Conservation (phyloP, 2,113 vertebrate genomes). For the Neolamprologus hecqui region DNA sequence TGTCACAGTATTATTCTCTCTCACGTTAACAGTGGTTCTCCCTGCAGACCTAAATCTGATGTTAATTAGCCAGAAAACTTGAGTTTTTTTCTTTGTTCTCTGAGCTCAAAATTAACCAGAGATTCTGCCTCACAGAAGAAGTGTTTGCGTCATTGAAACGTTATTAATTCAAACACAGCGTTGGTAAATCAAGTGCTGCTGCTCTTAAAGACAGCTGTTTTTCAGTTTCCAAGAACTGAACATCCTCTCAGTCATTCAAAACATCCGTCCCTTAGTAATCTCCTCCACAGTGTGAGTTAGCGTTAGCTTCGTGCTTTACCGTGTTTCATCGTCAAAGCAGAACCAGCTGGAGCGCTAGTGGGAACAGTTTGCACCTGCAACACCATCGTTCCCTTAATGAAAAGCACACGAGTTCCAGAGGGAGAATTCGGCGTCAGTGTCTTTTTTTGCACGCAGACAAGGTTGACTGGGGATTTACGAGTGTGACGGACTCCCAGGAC, state of each 20-base stretch:
- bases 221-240: background rate
- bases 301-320: background rate
- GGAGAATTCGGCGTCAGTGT: background rate
- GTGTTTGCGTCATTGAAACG: background rate
- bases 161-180: background rate
- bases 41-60: background rate
- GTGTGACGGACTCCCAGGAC: background rate
- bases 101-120: background rate
- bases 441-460: conserved; percentile 3
- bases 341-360: conserved; percentile 40
- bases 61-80: background rate
- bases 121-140: background rate
- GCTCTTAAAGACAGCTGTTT: conserved; percentile 12
- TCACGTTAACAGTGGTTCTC: background rate
- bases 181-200: background rate
- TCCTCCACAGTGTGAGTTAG: background rate
- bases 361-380: conserved; percentile 54
- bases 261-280: background rate
- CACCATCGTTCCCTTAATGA: conserved; percentile 46
- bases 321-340: conserved; percentile 22
- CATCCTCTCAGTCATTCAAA: background rate
- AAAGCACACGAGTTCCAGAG: conserved; percentile 27
- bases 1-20: background rate
- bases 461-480: conserved; percentile 33
- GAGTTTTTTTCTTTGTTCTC: background rate